phyloP scores from a whole-genome alignment of 2,797 vertebrate species.

The Sarcoramphus papa region DNA sequence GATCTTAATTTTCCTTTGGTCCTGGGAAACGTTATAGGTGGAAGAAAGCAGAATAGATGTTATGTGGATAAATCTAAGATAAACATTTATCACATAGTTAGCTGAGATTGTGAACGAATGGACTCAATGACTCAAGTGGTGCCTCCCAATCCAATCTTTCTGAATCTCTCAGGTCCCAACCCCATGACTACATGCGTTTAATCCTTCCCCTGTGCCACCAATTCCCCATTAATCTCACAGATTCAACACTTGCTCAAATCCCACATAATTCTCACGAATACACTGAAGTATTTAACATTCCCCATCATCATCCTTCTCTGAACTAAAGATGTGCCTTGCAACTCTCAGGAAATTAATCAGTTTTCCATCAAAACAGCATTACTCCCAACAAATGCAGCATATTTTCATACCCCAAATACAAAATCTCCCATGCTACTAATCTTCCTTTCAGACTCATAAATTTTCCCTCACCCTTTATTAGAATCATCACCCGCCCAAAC shows the following conservation, averaged over 20 bases:
- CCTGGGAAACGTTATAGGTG: background rate
- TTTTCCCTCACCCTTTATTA: background rate
- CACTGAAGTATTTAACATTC: conserved; percentile 14
- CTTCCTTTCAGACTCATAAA: conserved; percentile 23
- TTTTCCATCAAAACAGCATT: background rate
- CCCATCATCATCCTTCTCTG: background rate
- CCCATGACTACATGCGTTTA: background rate
- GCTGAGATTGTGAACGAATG: background rate
- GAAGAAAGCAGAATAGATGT: background rate
- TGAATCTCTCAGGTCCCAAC: background rate
- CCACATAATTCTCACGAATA: background rate
- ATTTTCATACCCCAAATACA: background rate
- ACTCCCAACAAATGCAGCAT: background rate
- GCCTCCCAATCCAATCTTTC: background rate
- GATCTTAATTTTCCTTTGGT: background rate
- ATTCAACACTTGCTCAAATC: background rate
- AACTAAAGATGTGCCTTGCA: background rate
- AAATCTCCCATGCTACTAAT: background rate
- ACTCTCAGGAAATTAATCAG: conserved; percentile 6
- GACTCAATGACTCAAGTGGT: background rate
- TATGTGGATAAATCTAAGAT: background rate
- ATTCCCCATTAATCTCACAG: conserved; percentile 18
- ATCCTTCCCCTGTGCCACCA: background rate
- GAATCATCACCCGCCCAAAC: background rate
- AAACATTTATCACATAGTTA: background rate